phyloP scores from a whole-genome alignment of 2,888 invertebrate species.

The Deilephila elpenor region DNA sequence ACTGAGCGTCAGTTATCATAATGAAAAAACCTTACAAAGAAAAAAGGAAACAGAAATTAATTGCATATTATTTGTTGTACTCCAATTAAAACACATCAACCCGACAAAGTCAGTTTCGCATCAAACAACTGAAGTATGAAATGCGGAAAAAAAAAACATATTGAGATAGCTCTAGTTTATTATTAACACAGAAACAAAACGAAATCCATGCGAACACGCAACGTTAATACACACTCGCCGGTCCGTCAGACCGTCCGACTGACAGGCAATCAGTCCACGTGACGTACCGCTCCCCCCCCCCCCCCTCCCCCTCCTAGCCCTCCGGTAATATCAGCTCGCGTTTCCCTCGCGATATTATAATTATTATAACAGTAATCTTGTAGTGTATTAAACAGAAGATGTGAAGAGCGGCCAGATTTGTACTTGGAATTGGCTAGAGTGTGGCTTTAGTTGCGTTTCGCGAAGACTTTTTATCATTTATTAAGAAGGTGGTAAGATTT shows the following conservation, averaged over 20 bases:
- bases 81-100: neutral
- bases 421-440: neutral
- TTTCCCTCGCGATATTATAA: slow-evolving; percentile 27
- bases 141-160: neutral
- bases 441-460: neutral
- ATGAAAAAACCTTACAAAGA: no score
- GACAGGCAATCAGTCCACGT: slow-evolving; percentile 66
- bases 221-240: slow-evolving; percentile 40
- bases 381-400: slow-evolving; percentile 12
- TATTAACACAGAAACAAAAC: slow-evolving; percentile 34
- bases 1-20: no score
- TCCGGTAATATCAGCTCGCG: slow-evolving; percentile 26
- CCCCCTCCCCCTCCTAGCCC: slow-evolving; percentile 39
- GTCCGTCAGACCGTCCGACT: slow-evolving; percentile 38
- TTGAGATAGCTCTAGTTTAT: slow-evolving; percentile 19
- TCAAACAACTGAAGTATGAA: slow-evolving; percentile 1
- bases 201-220: slow-evolving; percentile 49
- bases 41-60: no score
- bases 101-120: neutral
- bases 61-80: neutral
- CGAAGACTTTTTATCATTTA: no score
- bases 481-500: no score
- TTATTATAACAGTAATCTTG: slow-evolving; percentile 21
- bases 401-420: neutral
- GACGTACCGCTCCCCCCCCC: slow-evolving; percentile 41